Evolutionary conservation across 35 echinoderm and acorn worm species (phyloP), one percentile per base, ranked within the genome.

Genomic region (Strongylocentrotus purpuratus): DNA sequence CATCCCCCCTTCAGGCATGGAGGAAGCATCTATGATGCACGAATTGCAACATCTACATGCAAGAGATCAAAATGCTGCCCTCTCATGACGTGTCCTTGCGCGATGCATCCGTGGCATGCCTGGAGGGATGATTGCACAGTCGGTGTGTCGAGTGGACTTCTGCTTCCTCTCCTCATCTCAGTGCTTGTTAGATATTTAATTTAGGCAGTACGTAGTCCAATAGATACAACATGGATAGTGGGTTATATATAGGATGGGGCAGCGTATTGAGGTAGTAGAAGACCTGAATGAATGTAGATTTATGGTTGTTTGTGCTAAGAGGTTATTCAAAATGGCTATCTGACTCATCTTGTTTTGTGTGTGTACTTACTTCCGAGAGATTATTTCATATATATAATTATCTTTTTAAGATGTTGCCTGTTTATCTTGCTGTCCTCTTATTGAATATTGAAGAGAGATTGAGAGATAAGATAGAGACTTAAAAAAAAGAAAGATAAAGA

Each of bases 101-200:
- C 25, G 65, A 78, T 78, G 65, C 65, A 41, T 41, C 35, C 35
- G 65, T 4, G 4, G 20, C 65, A 28, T 78, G 65, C 20, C 65
- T 78, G 20, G 65, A 78, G 65, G 65, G 65, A 22, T 78, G 65
- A 78, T 78, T 78, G 65, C 65, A 78, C 65, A 78, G 65, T 78
- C 65, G 65, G 65, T 78, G 65, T 78, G 65, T 78, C 65, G 65
- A 78, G 65, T 78, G 65, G 65, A 78, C 65, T 78, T 78, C 65
- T 78, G 65, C 65, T 78, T 78, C 65, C 65, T n/a, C 65, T 78
- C 28, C 65, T 78, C 65, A 6, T 28, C 65, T 78, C 28, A n/a
- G 25, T 59, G 65, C 65, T 78, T 78, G 65, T 22, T 78, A 78
- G 65, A 78, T 78, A 78, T 78, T 78, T 78, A 78, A 78, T 78